Conservation (phyloP, 1,140 invertebrate species). For the Melipona quadrifasciata region DNA sequence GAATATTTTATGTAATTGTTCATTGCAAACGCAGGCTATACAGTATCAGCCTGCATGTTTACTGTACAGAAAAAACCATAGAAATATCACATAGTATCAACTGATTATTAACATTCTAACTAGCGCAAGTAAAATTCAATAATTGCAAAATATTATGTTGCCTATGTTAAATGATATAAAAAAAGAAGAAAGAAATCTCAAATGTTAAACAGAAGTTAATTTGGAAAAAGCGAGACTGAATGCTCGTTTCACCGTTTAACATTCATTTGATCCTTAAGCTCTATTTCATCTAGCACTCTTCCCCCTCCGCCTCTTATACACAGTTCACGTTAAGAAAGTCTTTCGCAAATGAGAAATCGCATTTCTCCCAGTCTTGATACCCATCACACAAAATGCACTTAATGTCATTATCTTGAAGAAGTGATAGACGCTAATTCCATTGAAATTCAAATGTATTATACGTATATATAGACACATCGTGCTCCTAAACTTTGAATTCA, state of each 20-base stretch:
- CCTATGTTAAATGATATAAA: background rate
- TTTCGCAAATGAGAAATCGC: slow-evolving; percentile 55
- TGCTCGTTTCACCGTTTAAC: background rate
- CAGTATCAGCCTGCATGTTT: background rate
- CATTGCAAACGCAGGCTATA: background rate
- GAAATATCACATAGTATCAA: slow-evolving; percentile 23
- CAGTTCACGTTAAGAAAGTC: slow-evolving; percentile 50
- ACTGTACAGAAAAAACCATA: background rate
- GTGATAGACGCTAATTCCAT: slow-evolving; percentile 1
- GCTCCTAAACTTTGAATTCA: slow-evolving; percentile 31
- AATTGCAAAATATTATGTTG: background rate
- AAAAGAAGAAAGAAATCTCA: background rate
- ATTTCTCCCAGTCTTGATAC: slow-evolving; percentile 63
- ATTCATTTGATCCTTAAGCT: slow-evolving; percentile 17
- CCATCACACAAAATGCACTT: slow-evolving; percentile 58
- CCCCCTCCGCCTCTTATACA: slow-evolving; percentile 31
- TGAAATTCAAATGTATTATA: slow-evolving; percentile 10
- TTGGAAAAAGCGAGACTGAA: slow-evolving; percentile 7
- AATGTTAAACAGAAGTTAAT: background rate
- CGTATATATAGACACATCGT: slow-evolving; percentile 21
- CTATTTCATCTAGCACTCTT: slow-evolving; percentile 65
- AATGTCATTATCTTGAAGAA: slow-evolving; percentile 20
- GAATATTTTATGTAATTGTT: background rate
- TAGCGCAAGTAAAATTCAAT: background rate
- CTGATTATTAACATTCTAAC: background rate